Evolutionary conservation across 2,113 vertebrate genomes (phyloP).

Genomic region (Hystrix cristata): DNA sequence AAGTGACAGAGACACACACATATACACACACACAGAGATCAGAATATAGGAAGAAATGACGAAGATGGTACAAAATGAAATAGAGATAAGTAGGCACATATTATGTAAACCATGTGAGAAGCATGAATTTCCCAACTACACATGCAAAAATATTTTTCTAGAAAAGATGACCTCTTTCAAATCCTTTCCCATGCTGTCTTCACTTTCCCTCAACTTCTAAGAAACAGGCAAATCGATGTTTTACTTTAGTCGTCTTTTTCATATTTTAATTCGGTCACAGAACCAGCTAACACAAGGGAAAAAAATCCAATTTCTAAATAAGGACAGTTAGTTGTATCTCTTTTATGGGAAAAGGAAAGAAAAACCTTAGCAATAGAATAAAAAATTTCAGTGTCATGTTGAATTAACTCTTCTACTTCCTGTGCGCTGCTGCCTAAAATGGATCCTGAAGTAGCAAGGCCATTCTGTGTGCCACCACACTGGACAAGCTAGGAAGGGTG

Average conservation of each 20-base stretch:
- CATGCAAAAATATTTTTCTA: not conserved
- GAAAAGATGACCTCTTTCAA: not conserved
- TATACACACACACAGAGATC: not conserved
- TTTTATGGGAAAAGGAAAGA: not conserved
- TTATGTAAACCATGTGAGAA: not conserved
- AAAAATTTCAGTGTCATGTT: not conserved
- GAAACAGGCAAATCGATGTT: not conserved
- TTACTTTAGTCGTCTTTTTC: not conserved
- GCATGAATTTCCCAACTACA: not conserved
- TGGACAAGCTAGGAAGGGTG: not conserved
- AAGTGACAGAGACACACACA: not conserved
- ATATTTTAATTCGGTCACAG: not conserved
- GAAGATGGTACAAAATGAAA: not conserved
- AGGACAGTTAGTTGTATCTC: not conserved
- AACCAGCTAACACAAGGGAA: not conserved
- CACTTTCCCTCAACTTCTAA: not conserved
- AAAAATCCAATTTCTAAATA: not conserved
- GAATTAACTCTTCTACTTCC: not conserved
- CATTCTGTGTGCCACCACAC: fast-evolving
- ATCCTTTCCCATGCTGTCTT: not conserved
- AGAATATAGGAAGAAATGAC: not conserved
- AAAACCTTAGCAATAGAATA: not conserved
- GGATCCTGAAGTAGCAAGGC: not conserved
- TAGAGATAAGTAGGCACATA: fast-evolving
- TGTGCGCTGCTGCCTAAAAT: not conserved